phyloP scores from a whole-genome alignment of 1,140 invertebrate species.

The Ips nitidus region DNA sequence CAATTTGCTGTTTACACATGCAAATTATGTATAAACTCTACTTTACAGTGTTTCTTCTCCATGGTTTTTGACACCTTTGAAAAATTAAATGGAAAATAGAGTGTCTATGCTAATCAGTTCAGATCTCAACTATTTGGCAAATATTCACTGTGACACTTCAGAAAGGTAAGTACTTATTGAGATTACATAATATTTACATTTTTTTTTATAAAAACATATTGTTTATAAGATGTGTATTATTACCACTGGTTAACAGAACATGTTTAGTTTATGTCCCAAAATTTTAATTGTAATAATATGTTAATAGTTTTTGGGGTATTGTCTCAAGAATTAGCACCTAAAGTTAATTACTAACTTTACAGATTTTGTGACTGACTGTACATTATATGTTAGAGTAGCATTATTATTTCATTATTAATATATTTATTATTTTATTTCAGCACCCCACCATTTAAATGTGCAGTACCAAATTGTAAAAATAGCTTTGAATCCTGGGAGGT shows the following conservation, averaged over 20 bases:
- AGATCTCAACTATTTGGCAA: slow-evolving; percentile 7
- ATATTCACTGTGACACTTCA: slow-evolving; percentile 9
- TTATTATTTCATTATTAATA: neutral
- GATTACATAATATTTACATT: neutral
- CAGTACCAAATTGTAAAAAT: slow-evolving; percentile 28
- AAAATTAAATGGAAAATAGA: slow-evolving; percentile 16
- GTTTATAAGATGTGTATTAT: too few species aligned
- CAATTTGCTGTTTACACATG: too few species aligned
- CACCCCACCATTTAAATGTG: slow-evolving; percentile 30
- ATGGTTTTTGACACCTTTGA: too few species aligned
- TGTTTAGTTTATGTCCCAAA: too few species aligned
- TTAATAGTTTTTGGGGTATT: too few species aligned
- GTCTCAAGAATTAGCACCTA: too few species aligned
- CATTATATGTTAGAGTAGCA: neutral
- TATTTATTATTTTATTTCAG: slow-evolving; percentile 24
- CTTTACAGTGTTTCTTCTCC: too few species aligned
- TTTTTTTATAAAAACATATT: neutral
- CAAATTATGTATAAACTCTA: too few species aligned
- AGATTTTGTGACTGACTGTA: neutral
- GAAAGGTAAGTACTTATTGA: neutral
- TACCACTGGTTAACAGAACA: too few species aligned
- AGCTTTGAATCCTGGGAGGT: slow-evolving; percentile 16
- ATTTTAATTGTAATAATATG: too few species aligned
- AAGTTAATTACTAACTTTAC: too few species aligned
- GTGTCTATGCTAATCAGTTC: slow-evolving; percentile 1